Base-by-base conservation (phyloP, 2,797 vertebrate species). In the Melanitta fusca region DNA sequence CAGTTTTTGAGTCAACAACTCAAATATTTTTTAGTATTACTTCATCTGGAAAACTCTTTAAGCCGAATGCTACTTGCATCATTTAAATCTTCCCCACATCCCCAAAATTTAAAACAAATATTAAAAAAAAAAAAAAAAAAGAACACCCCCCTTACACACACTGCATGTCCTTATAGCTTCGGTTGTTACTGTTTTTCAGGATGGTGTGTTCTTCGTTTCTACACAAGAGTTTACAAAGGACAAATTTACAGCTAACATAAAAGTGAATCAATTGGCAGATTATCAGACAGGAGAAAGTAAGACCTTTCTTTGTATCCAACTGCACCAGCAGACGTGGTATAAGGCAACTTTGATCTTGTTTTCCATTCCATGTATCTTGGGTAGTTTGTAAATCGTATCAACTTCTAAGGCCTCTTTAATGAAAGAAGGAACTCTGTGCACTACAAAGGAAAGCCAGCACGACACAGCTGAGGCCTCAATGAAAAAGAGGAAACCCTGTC, bases 271-370 rank as follows among this genome's bases (percentile, higher is more conserved):
- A 64, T 13, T 47, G 56, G 43, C 49, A 91, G 34, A 78, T 78
- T 53, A 65, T 43, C 51, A 73, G 56, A 90, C 51, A 70, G 68
- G 32, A 70, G 22, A 65, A 88, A 79, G 47, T 21, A 82, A 92
- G 70, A 69, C 25, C 56, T 80, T 85, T 24, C 84, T 60, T 85
- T 86, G 65, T 30, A 70, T 34, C 53, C 80, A 49, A 5, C 69
- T 34, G 49, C 71, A 65, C n/a, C 81, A 93, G 71, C 77, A 88
- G 79, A 69, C 15, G 20, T 4, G 16, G 32, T 47, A 77, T 43
- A 89, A 77, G 41, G 28, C 19, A 80, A 73, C 82, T 91, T 75
- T 93, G 91, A 93, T 96, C 85, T 82, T 88, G 28, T 79, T 90
- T 93, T 87, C 62, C 16, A 28, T 36, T 75, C 36, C 36, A 7